These are phyloP conservation scores for Eledona agricola DNA, from an alignment of 2,888 invertebrate species.

Conservation along the genomic window DNA sequence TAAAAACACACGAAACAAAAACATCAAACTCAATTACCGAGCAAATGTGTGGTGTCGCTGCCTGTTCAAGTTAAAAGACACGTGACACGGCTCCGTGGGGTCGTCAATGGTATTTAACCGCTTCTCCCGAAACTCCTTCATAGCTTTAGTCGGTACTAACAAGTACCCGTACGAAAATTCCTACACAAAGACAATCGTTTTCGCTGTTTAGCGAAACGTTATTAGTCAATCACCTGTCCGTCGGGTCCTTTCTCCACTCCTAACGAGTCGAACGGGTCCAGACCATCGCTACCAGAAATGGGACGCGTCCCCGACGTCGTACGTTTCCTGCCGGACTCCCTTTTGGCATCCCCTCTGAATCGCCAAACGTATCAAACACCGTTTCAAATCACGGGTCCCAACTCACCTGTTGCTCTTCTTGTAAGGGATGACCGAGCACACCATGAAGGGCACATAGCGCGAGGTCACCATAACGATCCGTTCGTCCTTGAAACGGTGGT, in stretches of 20 bases:
- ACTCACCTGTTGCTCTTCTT: constrained; percentile 60
- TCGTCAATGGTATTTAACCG: constrained; percentile 58
- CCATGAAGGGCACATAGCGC: constrained; percentile 81
- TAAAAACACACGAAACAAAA: constrained; percentile 8
- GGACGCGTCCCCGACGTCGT: constrained; percentile 86
- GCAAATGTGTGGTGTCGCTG: constrained; percentile 66
- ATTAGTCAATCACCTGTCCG: constrained; percentile 73
- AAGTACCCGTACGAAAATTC: constrained; percentile 90
- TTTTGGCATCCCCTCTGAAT: constrained; percentile 46
- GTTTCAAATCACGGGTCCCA: constrained; percentile 20
- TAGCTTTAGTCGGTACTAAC: constrained; percentile 75
- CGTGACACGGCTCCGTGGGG: constrained; percentile 51
- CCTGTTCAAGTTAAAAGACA: constrained; percentile 34
- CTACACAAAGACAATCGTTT: constrained; percentile 58
- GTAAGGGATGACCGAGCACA: constrained; percentile 90
- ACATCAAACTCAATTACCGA: constrained; percentile 61
- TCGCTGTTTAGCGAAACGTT: constrained; percentile 12
- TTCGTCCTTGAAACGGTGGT: constrained; percentile 78
- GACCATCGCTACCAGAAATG: constrained; percentile 82
- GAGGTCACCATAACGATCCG: constrained; percentile 83
- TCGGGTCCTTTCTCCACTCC: constrained; percentile 83
- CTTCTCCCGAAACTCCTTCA: constrained; percentile 63
- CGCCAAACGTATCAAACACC: too few species aligned
- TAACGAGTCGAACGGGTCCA: constrained; percentile 86
- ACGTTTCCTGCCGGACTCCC: constrained; percentile 71